These are phyloP conservation scores for Ctenodactylus gundi DNA, from an alignment of 2,113 vertebrate genomes.

Conservation along the genomic window DNA sequence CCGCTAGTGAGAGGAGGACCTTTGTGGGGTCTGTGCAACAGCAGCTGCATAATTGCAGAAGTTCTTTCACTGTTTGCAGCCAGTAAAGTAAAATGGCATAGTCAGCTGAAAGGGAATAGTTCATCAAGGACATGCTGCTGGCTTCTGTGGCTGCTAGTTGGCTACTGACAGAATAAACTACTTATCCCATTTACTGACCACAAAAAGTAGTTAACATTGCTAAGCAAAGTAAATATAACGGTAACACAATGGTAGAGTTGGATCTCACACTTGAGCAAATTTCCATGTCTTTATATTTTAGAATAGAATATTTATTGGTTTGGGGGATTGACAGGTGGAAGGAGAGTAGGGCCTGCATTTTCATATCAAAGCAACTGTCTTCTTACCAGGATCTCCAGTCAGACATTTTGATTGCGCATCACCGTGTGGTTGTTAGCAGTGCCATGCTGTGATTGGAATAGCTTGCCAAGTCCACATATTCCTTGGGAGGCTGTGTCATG, in stretches of 20 bases:
- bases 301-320: slow-evolving; percentile 31
- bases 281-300: background rate
- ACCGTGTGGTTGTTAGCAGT: background rate
- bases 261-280: background rate
- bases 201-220: background rate
- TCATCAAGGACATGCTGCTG: background rate
- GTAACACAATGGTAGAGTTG: background rate
- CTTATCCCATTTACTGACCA: background rate
- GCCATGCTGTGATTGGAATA: background rate
- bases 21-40: background rate
- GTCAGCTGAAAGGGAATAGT: background rate
- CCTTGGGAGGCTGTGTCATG: background rate
- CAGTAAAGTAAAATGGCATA: background rate
- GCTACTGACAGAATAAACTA: background rate
- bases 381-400: background rate
- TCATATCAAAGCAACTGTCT: background rate
- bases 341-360: background rate
- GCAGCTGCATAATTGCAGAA: background rate
- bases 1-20: background rate
- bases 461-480: background rate
- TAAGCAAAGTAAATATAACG: background rate
- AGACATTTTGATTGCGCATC: slow-evolving; percentile 45
- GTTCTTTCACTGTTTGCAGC: background rate
- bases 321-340: background rate
- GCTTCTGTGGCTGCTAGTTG: background rate